Base-by-base conservation (phyloP, 2,113 vertebrate species). In the Tretioscincus oriximinensis region DNA sequence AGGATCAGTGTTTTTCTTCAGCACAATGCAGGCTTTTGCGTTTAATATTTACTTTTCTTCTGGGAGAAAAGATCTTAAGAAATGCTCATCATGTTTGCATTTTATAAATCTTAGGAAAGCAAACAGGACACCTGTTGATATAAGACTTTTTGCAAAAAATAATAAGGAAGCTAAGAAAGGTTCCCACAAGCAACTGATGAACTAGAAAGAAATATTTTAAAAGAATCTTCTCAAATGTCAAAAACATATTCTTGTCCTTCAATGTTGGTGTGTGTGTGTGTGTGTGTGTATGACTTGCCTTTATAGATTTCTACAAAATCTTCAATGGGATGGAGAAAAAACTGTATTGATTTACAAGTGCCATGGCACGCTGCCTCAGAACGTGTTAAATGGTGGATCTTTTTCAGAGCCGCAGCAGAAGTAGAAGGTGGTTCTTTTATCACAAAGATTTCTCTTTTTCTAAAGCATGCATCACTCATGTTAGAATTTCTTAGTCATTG, bases 21-120 rank as follows among this genome's bases (percentile, higher is more conserved):
- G 1, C 2, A 22, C 22, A 69, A 8, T n/a, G 77, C 77, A 77
- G 0, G 5, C 35, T 29, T 60, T 14, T 11, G 16, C 61, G n/a
- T 77, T 51, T 9, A 63, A 24, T 10, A 73, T 18, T 9, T 45
- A n/a, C 75, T 21, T 8, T 20, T 47, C 78, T 0, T 82, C 18
- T 72, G 61, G 71, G 49, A 85, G 51, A 71, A 85, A 64, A 51
- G 31, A 75, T 60, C 9, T 20, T 45, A 45, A 70, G 83, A 86
- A 89, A 78, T 76, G 86, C 85, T 78, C 76, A 77, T 71, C 83
- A 10, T 16, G 26, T 79, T 81, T 77, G 69, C 31, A 31, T 83
- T 89, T 86, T 77, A 65, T 83, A 92, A 91, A 85, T 81, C 64
- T 84, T 82, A 66, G 1, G 65, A 73, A 86, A 85, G n/a, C 28